Evolutionary conservation across 2,888 invertebrate genomes (phyloP).

Genomic region (Malthinus flaveolus): DNA sequence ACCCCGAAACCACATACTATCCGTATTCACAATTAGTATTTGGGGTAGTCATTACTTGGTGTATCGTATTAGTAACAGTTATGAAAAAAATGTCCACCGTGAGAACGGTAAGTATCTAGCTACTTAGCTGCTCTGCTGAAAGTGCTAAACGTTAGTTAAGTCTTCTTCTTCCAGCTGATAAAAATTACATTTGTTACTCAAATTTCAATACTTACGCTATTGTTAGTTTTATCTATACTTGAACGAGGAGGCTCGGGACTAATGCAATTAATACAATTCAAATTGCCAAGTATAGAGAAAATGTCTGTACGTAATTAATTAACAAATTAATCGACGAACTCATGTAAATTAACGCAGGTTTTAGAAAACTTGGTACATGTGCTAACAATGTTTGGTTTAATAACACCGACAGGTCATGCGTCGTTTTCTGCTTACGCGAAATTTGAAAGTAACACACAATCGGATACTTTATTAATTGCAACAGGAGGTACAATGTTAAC

Average conservation of each 20-base stretch:
- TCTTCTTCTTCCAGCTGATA: neutral
- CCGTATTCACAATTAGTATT: constrained; percentile 31
- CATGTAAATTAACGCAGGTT: neutral
- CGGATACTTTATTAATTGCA: constrained; percentile 13
- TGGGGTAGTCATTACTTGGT: constrained; percentile 31
- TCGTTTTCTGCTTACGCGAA: constrained; percentile 34
- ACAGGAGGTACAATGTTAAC: neutral
- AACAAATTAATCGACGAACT: neutral
- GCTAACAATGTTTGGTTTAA: constrained; percentile 28
- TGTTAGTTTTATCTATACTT: neutral
- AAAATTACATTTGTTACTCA: neutral
- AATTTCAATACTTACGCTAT: neutral
- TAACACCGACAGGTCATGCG: constrained; percentile 37
- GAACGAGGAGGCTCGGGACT: neutral
- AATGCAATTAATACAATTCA: neutral
- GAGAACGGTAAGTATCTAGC: constrained; percentile 27
- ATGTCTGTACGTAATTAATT: neutral
- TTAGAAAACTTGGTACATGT: neutral
- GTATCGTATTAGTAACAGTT: constrained; percentile 22
- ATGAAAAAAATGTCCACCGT: constrained; percentile 29
- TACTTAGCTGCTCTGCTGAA: no score
- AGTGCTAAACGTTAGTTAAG: no score
- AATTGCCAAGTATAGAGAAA: no score
- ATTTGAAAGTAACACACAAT: constrained; percentile 9
- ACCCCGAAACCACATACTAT: constrained; percentile 12